Conservation (phyloP, 2,888 invertebrate species). For the Escarpia spicata region DNA sequence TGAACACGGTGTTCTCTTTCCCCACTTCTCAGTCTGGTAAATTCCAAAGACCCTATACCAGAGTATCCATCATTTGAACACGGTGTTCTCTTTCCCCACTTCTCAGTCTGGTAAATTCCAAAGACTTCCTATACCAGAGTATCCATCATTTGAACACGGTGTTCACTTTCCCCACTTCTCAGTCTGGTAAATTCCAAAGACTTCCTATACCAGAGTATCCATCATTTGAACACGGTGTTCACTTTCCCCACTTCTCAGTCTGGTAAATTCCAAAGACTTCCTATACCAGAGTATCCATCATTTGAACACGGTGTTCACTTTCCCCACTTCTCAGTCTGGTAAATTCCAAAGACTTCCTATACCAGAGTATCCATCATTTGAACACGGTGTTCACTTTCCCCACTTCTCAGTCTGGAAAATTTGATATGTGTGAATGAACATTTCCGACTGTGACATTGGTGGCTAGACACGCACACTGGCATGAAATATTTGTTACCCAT, state of each 20-base stretch:
- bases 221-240: neutral
- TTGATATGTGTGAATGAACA: neutral
- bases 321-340: neutral
- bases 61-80: too few species aligned
- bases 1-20: too few species aligned
- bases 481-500: neutral
- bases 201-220: too few species aligned
- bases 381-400: neutral
- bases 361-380: too few species aligned
- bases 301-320: neutral
- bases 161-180: neutral
- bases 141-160: neutral
- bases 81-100: too few species aligned
- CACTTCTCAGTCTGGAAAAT: neutral
- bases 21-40: too few species aligned
- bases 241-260: neutral
- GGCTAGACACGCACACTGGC: neutral
- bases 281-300: too few species aligned
- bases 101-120: too few species aligned
- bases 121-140: too few species aligned
- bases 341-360: too few species aligned
- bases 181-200: neutral
- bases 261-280: too few species aligned
- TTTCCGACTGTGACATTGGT: neutral
- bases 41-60: too few species aligned